These are phyloP conservation scores for Novumbra hubbsi DNA, from an alignment of 2,797 vertebrate species.

Conservation along the genomic window DNA sequence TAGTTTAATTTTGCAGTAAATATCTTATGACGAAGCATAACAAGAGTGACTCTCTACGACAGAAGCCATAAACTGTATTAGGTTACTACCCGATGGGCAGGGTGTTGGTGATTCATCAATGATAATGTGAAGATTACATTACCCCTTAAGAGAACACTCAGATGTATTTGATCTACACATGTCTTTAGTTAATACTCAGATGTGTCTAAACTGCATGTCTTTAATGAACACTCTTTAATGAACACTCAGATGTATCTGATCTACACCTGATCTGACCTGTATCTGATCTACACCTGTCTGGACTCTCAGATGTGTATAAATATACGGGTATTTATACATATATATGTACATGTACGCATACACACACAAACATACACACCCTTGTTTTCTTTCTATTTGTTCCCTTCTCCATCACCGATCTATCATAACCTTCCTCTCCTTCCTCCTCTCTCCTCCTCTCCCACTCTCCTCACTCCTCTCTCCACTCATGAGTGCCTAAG, in stretches of 20 bases:
- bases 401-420: constrained; percentile 1
- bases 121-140: neutral
- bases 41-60: neutral
- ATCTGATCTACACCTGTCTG: no score
- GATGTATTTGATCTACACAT: no score
- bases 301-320: neutral
- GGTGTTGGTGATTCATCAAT: neutral
- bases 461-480: neutral
- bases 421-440: constrained; percentile 24
- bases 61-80: neutral
- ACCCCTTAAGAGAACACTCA: neutral
- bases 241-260: no score
- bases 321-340: neutral
- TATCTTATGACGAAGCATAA: neutral
- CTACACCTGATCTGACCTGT: no score
- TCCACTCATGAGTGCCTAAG: constrained; percentile 55
- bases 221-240: no score
- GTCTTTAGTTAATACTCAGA: no score
- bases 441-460: constrained; percentile 17
- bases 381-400: constrained; percentile 16
- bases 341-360: neutral
- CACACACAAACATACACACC: constrained; percentile 9
- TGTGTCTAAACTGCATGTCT: no score
- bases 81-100: neutral
- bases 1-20: neutral